Evolutionary conservation across 2,888 invertebrate genomes (phyloP).

Genomic region (Amphipoea lucens): DNA sequence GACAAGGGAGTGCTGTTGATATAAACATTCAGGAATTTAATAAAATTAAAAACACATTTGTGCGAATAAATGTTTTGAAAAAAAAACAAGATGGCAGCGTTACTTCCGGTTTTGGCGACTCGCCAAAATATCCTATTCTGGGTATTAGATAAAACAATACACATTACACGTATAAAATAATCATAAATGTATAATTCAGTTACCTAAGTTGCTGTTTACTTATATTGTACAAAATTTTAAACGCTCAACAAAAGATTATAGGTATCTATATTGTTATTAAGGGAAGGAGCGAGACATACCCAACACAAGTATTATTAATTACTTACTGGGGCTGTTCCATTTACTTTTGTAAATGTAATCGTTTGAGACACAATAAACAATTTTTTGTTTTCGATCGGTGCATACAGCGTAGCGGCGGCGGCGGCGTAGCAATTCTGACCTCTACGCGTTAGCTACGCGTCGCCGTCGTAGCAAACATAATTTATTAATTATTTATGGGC

Average conservation of each 20-base stretch:
- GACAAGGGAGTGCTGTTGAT: not conserved
- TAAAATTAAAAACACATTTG: not conserved
- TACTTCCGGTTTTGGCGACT: not conserved
- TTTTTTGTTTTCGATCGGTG: not conserved
- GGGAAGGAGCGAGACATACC: too few species aligned
- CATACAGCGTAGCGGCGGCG: too few species aligned
- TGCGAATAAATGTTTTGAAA: too few species aligned
- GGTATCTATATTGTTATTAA: too few species aligned
- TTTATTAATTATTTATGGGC: not conserved
- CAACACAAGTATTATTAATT: too few species aligned
- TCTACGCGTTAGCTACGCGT: conserved; percentile 40
- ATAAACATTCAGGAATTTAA: not conserved
- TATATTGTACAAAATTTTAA: not conserved
- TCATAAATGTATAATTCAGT: not conserved
- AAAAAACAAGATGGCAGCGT: not conserved
- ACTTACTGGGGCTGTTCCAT: too few species aligned
- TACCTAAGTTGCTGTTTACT: not conserved
- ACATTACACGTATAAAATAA: not conserved
- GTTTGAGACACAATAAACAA: too few species aligned
- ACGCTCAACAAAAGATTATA: not conserved
- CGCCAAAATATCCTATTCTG: not conserved
- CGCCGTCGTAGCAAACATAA: too few species aligned
- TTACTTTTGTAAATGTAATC: too few species aligned
- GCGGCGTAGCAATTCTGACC: too few species aligned
- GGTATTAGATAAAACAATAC: too few species aligned